A percentile compares a stretch with the other conserved stretches of the same genome.
phyloP scores from a whole-genome alignment of 2,888 invertebrate genomes.

The Apamea sordens region DNA sequence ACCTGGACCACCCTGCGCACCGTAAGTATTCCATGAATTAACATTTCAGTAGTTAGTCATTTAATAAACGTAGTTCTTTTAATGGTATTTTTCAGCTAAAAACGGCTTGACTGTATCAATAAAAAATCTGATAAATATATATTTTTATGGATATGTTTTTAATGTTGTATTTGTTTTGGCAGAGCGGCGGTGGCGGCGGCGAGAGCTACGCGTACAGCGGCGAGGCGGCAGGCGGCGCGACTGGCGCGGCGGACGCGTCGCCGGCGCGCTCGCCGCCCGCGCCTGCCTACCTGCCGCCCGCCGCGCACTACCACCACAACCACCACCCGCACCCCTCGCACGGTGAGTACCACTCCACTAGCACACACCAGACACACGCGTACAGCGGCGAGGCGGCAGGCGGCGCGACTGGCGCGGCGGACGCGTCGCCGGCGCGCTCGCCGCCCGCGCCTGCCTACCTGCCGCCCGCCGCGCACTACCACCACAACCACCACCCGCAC shows the following conservation, averaged over 20 bases:
- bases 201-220: conserved; percentile 86
- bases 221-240: conserved; percentile 84
- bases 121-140: neutral
- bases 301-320: conserved; percentile 85
- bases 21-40: conserved; percentile 61
- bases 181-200: conserved; percentile 74
- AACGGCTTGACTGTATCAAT: neutral
- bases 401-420: conserved; percentile 89
- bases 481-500: conserved; percentile 82
- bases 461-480: conserved; percentile 86
- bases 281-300: conserved; percentile 85
- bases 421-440: conserved; percentile 90
- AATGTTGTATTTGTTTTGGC: conserved; percentile 52
- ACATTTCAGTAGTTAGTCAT: neutral
- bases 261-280: conserved; percentile 93
- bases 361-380: neutral
- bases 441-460: conserved; percentile 91
- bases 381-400: conserved; percentile 80
- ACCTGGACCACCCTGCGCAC: conserved; percentile 86
- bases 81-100: too few relatives aligned
- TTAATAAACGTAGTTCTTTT: neutral
- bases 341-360: conserved; percentile 61
- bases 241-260: conserved; percentile 88
- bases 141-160: neutral
- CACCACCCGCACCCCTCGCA: conserved; percentile 81